phyloP scores from a whole-genome alignment of 2,797 vertebrate species.

The Gymnocypris eckloni region DNA sequence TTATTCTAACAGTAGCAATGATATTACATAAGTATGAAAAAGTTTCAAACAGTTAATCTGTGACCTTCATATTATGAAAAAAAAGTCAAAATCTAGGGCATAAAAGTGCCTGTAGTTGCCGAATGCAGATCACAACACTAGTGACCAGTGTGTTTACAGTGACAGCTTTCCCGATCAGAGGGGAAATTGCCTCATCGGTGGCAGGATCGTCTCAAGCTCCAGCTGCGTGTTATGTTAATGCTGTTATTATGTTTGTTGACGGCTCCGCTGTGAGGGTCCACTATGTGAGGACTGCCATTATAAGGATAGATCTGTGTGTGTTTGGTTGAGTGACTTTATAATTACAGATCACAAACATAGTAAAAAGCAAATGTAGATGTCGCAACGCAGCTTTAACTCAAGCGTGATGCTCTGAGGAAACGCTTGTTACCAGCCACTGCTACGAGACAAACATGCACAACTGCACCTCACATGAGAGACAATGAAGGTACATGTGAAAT shows the following conservation, averaged over 20 bases:
- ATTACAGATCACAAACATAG: conserved; percentile 25
- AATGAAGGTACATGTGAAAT: not conserved
- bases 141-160: conserved; percentile 39
- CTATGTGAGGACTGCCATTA: conserved; percentile 9
- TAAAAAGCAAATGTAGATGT: not conserved
- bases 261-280: conserved; percentile 35
- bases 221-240: conserved; percentile 8
- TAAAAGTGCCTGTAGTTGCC: conserved; percentile 1
- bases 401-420: not conserved
- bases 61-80: not conserved
- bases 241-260: conserved; percentile 46
- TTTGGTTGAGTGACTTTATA: conserved; percentile 27
- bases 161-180: conserved; percentile 34
- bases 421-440: not conserved
- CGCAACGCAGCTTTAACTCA: not conserved
- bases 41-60: not conserved
- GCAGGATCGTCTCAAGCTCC: conserved; percentile 8
- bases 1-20: not conserved
- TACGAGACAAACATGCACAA: not conserved
- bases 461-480: not conserved
- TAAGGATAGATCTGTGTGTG: not conserved
- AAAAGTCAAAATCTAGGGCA: not conserved
- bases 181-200: conserved; percentile 20
- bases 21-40: not conserved
- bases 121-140: not conserved